Evolutionary conservation across 64 coral and sea anemone genomes (phyloP).

Genomic region (Actinia equina): DNA sequence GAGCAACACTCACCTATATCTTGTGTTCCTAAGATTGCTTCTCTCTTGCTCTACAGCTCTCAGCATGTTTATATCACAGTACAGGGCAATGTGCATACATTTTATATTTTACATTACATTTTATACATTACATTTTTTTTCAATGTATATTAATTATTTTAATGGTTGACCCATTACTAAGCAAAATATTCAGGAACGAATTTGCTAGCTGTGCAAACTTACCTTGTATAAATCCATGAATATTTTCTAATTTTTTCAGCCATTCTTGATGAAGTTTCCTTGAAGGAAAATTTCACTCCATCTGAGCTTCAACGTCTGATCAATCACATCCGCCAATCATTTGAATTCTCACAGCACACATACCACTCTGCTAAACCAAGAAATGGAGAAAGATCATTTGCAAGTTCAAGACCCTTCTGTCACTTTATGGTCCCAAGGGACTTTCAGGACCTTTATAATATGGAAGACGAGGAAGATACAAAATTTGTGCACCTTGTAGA

Average conservation of each 20-base stretch:
- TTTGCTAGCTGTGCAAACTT: not conserved
- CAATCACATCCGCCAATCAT: slow-evolving; percentile 71
- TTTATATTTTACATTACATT: too few species aligned
- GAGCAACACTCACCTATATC: too few species aligned
- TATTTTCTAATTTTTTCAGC: slow-evolving; percentile 28
- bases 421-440: slow-evolving; percentile 77
- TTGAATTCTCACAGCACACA: slow-evolving; percentile 55
- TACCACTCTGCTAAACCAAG: slow-evolving; percentile 14
- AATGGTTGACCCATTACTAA: too few species aligned
- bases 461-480: slow-evolving; percentile 16
- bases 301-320: slow-evolving; percentile 55
- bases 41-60: too few species aligned
- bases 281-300: slow-evolving; percentile 92
- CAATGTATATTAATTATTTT: too few species aligned
- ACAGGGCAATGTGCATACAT: too few species aligned
- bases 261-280: slow-evolving; percentile 78
- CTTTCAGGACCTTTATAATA: slow-evolving; percentile 35
- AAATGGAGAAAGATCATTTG: not conserved
- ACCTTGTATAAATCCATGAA: not conserved
- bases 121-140: too few species aligned
- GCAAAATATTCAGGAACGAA: too few species aligned
- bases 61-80: too few species aligned
- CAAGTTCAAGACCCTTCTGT: slow-evolving; percentile 40
- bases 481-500: slow-evolving; percentile 57
- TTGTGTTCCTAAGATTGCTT: too few species aligned